A percentile compares a stretch with the other conserved stretches of the same genome.
phyloP scores from a whole-genome alignment of 2,113 vertebrate species.

The Manacus vitellinus region DNA sequence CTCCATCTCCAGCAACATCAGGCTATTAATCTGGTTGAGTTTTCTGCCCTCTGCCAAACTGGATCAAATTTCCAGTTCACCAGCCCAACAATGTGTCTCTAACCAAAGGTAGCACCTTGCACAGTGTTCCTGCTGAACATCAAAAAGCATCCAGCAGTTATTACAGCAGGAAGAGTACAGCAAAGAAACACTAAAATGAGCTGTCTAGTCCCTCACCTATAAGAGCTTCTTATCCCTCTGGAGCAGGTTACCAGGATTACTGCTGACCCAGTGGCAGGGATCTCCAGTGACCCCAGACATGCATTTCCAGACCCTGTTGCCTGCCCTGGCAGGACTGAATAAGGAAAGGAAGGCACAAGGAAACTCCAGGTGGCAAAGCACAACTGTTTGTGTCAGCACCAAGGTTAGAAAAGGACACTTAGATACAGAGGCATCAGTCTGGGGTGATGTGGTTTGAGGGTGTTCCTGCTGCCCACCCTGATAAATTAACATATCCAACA shows the following conservation, averaged over 20 bases:
- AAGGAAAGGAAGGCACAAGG: not conserved
- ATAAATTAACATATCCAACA: not conserved
- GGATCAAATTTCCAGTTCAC: not conserved
- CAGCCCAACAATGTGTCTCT: not conserved
- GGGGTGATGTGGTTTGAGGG: not conserved
- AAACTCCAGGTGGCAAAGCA: not conserved
- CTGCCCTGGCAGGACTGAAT: not conserved
- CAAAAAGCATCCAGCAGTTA: not conserved
- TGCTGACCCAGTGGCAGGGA: not conserved
- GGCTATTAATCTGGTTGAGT: not conserved
- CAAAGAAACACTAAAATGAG: not conserved
- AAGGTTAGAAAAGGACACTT: not conserved
- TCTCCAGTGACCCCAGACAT: not conserved
- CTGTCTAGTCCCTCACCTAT: not conserved
- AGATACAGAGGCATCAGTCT: not conserved
- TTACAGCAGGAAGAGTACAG: not conserved
- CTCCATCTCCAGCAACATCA: not conserved
- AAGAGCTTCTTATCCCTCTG: not conserved
- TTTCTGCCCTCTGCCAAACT: not conserved
- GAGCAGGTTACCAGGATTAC: not conserved
- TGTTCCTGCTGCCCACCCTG: not conserved
- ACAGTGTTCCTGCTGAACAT: not conserved
- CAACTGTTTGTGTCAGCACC: not conserved
- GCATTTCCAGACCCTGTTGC: not conserved
- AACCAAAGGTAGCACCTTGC: not conserved